Evolutionary conservation across 2,113 vertebrate genomes (phyloP), one percentile per base, ranked within the genome.

Genomic region (Scolopax mira): DNA sequence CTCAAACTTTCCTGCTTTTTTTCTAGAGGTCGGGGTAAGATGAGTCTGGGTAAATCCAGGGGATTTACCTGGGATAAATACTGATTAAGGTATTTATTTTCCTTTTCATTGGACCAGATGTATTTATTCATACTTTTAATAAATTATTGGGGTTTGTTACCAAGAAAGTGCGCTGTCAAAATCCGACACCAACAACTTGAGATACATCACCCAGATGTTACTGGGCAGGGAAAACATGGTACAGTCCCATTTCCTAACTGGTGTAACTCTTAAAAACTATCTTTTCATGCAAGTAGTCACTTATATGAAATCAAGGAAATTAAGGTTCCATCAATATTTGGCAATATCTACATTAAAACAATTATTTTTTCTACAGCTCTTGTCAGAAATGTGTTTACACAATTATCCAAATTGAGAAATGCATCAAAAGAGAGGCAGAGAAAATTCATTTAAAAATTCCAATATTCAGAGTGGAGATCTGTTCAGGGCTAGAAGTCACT

Each of bases 401-500:
- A 31, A 27, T 39, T 54, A 42, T 60, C 67, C 33, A 46, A 49
- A 58, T 8, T 31, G 35, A 69, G 55, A 85, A 89, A 48, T 24
- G 7, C 13, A 91, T 27, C 42, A 58, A 64, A 62, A 80, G 33
- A 52, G 10, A 93, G 66, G 13, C 27, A 80, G 44, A 83, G 24
- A 77, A 94, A 74, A 93, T 13, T 21, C 0, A 65, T 28, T 89
- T 67, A 4, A 72, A 93, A 92, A 79, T 65, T 79, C 44, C 24
- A 49, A 4, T 37, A 81, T 67, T 72, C 57, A 84, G 44, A 84
- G 57, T 41, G 73, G 61, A 92, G 92, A 82, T 78, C 39, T 90
- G 75, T 85, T 96, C 65, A 96, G 82, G 92, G 92, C 93, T 93
- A 96, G 79, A 93, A 95, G 93, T 87, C 85, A 95, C 82, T 96